A percentile compares a stretch with the other conserved stretches of the same genome.
Conservation (phyloP, 1,140 invertebrate genomes). For the Drosophila neocordata region DNA sequence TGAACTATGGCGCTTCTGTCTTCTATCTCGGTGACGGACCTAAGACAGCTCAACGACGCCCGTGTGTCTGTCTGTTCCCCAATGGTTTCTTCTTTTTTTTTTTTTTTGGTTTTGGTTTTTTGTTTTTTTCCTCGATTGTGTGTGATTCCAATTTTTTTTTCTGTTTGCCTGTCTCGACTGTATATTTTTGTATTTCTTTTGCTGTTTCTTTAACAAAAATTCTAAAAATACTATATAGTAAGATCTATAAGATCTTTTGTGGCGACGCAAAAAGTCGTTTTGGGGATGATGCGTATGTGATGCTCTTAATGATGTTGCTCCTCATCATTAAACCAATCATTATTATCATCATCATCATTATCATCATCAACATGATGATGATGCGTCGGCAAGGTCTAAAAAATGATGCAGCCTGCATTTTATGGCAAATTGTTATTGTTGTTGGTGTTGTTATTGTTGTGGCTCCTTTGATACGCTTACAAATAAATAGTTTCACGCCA, state of each 20-base stretch:
- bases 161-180: constrained; percentile 43
- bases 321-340: background rate
- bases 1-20: constrained; percentile 64
- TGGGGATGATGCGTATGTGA: constrained; percentile 24
- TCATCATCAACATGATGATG: constrained; percentile 26
- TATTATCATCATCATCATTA: background rate
- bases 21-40: constrained; percentile 45
- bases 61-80: constrained; percentile 55
- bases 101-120: too few relatives aligned
- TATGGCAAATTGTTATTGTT: constrained; percentile 51
- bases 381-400: constrained; percentile 49
- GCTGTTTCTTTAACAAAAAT: constrained; percentile 16
- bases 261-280: constrained; percentile 45
- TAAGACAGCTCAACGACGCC: constrained; percentile 59
- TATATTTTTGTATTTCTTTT: constrained; percentile 45
- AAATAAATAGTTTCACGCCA: constrained; percentile 80
- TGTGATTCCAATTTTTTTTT: constrained; percentile 47
- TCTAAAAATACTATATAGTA: constrained; percentile 51
- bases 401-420: constrained; percentile 50
- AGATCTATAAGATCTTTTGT: constrained; percentile 50
- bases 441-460: constrained; percentile 33
- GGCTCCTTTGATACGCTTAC: constrained; percentile 76
- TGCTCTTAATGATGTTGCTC: constrained; percentile 14
- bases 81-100: constrained; percentile 1
- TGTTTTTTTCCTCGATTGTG: background rate